phyloP scores from a whole-genome alignment of 2,888 invertebrate species.

The Camptogramma bilineatum region DNA sequence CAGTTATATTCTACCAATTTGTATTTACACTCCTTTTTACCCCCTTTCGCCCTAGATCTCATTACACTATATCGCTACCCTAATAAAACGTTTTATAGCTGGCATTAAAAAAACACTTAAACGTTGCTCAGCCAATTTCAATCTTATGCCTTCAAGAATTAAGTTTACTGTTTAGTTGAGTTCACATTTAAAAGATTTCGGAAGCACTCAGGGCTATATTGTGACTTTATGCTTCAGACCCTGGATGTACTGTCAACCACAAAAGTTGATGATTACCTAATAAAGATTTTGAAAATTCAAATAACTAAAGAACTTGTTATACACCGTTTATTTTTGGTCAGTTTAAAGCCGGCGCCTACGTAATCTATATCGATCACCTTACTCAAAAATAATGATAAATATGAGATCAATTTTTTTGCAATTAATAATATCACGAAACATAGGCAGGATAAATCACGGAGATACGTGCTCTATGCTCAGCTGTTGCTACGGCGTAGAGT shows the following conservation, averaged over 20 bases:
- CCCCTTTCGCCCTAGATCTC: conserved; percentile 34
- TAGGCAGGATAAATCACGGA: too few relatives aligned
- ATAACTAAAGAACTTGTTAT: too few relatives aligned
- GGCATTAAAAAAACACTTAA: conserved; percentile 42
- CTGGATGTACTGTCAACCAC: conserved; percentile 19
- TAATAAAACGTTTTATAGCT: conserved; percentile 42
- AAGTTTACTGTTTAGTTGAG: conserved; percentile 11
- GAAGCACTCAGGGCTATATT: conserved; percentile 25
- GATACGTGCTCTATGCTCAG: too few relatives aligned
- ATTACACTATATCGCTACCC: conserved; percentile 42
- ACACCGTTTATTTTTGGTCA: too few relatives aligned
- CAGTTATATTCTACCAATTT: neutral
- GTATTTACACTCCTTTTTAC: neutral
- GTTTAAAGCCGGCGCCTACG: too few relatives aligned
- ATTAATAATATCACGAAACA: too few relatives aligned
- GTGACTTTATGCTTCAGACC: conserved; percentile 39
- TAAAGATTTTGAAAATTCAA: too few relatives aligned
- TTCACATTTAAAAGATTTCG: conserved; percentile 17
- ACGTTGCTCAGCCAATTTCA: conserved; percentile 23
- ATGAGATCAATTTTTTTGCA: too few relatives aligned
- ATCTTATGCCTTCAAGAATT: conserved; percentile 11
- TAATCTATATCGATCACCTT: too few relatives aligned
- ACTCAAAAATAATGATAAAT: too few relatives aligned
- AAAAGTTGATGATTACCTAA: neutral
- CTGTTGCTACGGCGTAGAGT: too few relatives aligned